phyloP scores from a whole-genome alignment of 2,797 vertebrate genomes.

The Anguilla megastoma region DNA sequence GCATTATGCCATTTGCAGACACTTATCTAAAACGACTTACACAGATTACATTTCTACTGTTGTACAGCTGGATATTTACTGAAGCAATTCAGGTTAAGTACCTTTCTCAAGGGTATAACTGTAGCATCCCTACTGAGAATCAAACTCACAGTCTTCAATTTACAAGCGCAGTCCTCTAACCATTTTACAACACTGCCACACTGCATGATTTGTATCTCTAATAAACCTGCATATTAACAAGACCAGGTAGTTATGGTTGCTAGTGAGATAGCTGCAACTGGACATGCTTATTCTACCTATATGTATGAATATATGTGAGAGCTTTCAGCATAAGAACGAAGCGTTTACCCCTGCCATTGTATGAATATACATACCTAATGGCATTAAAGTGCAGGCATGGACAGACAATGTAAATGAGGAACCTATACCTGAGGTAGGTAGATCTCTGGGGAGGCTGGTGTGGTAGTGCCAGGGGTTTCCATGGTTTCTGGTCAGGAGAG shows the following conservation, averaged over 20 bases:
- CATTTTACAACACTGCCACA: neutral
- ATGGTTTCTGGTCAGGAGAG: neutral
- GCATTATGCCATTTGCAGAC: neutral
- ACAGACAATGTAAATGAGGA: neutral
- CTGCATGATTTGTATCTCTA: neutral
- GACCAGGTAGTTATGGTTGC: neutral
- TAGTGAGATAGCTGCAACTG: neutral
- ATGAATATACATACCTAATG: neutral
- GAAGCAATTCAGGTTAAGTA: neutral
- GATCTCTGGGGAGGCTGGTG: neutral
- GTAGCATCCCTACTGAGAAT: neutral
- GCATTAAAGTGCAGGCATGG: neutral
- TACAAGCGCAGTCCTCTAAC: neutral
- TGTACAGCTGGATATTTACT: neutral
- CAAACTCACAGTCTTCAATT: neutral
- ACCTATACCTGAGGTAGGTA: neutral
- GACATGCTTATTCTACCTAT: neutral
- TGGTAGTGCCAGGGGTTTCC: neutral
- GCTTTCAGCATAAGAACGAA: neutral
- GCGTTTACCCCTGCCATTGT: neutral
- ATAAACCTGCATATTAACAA: neutral
- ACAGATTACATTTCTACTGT: neutral
- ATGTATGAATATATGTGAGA: neutral
- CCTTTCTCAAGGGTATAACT: neutral
- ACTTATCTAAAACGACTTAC: constrained; percentile 4